Conservation (phyloP, 2,888 invertebrate genomes). For the Eulithis testata region DNA sequence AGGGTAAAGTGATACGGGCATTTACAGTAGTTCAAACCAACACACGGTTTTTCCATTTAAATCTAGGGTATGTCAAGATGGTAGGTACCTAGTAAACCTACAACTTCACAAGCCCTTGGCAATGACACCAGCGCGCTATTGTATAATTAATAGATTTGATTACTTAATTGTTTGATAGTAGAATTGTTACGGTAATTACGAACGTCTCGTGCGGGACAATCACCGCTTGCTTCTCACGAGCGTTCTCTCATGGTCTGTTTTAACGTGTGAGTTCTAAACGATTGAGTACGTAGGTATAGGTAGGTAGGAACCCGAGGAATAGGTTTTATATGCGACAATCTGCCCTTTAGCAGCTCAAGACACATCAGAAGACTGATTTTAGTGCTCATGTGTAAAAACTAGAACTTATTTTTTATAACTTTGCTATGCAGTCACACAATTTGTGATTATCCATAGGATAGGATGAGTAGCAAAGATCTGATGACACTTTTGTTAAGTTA, state of each 20-base stretch:
- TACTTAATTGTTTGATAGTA: conserved; percentile 32
- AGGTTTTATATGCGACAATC: not conserved
- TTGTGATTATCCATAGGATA: too few relatives aligned
- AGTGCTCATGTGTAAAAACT: too few relatives aligned
- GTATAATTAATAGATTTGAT: conserved; percentile 28
- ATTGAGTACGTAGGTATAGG: not conserved
- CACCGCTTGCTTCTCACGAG: conserved; percentile 27
- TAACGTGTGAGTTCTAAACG: conserved; percentile 10
- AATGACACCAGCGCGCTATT: conserved; percentile 22
- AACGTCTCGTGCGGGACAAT: conserved; percentile 20
- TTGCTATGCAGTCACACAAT: too few relatives aligned
- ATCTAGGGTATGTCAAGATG: not conserved
- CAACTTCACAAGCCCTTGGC: conserved; percentile 11
- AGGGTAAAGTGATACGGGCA: too few relatives aligned
- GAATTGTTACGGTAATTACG: conserved; percentile 37
- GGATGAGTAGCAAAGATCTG: too few relatives aligned
- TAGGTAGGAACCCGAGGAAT: not conserved
- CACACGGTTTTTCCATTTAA: not conserved
- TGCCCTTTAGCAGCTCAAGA: conserved; percentile 3
- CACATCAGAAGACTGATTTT: too few relatives aligned
- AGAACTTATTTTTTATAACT: too few relatives aligned
- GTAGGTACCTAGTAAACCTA: not conserved
- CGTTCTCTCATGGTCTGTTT: conserved; percentile 27
- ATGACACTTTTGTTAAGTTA: too few relatives aligned
- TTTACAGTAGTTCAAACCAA: too few relatives aligned